Conservation (phyloP, 2,113 vertebrate species). For the Corapipo altera region DNA sequence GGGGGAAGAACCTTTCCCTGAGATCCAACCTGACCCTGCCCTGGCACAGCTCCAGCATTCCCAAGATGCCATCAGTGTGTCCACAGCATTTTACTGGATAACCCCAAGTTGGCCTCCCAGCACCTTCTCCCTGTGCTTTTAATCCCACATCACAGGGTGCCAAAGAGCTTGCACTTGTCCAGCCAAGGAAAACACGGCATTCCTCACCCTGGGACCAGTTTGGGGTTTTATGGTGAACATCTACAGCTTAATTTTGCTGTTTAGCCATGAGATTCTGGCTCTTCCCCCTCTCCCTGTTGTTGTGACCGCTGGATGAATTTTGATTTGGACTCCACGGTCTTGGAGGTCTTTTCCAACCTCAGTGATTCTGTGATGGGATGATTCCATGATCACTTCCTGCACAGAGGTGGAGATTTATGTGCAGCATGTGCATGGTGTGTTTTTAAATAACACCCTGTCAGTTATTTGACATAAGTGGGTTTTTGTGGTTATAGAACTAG, state of each 20-base stretch:
- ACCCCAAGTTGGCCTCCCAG: neutral
- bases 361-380: neutral
- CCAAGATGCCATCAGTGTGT: neutral
- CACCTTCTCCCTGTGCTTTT: neutral
- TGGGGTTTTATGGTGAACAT: neutral
- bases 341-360: neutral
- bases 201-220: neutral
- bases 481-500: neutral
- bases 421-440: fast-evolving
- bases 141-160: neutral
- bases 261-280: neutral
- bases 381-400: neutral
- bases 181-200: neutral
- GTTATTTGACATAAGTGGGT: neutral
- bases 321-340: neutral
- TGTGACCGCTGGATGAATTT: neutral
- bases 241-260: neutral
- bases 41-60: neutral
- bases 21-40: fast-evolving
- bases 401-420: neutral
- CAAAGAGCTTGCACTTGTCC: neutral
- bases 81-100: neutral
- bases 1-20: neutral
- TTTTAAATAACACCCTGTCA: neutral
- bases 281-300: neutral